phyloP scores from a whole-genome alignment of 2,113 vertebrate species.

The Lepus timidus region DNA sequence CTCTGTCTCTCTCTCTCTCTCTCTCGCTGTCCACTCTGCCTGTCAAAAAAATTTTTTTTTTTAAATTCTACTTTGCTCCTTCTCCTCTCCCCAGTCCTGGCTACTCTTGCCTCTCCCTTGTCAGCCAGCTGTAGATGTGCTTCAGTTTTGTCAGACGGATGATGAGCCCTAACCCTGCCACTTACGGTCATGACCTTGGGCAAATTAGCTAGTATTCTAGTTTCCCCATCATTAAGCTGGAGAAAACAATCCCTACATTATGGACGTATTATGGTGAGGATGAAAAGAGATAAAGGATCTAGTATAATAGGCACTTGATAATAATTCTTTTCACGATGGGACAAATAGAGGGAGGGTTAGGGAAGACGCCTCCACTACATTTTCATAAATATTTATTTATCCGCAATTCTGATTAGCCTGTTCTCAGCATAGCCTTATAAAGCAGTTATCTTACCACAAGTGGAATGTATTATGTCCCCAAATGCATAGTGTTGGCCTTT shows the following conservation, averaged over 20 bases:
- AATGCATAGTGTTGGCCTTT: not conserved
- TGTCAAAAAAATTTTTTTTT: no score
- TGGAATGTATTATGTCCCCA: constrained; percentile 38
- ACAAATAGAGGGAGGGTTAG: not conserved
- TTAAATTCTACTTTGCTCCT: not conserved
- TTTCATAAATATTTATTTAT: constrained; percentile 48
- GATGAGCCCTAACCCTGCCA: not conserved
- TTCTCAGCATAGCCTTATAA: constrained; percentile 42
- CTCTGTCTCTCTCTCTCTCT: no score
- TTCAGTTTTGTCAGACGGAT: constrained; percentile 22
- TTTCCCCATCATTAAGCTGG: constrained; percentile 9
- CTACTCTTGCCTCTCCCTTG: not conserved
- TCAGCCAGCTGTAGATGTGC: not conserved
- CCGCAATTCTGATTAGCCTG: constrained; percentile 10
- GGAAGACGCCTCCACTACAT: not conserved
- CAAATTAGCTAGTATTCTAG: constrained; percentile 15
- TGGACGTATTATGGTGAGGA: not conserved
- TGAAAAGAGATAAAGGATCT: constrained; percentile 18
- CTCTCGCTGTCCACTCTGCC: no score
- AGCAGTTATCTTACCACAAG: not conserved
- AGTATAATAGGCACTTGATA: constrained; percentile 29
- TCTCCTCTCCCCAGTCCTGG: not conserved
- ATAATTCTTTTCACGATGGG: constrained; percentile 29
- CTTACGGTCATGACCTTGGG: not conserved
- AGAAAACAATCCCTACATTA: constrained; percentile 21